Base-by-base conservation (phyloP, 2,113 vertebrate species). In the Ranitomeya imitator region DNA sequence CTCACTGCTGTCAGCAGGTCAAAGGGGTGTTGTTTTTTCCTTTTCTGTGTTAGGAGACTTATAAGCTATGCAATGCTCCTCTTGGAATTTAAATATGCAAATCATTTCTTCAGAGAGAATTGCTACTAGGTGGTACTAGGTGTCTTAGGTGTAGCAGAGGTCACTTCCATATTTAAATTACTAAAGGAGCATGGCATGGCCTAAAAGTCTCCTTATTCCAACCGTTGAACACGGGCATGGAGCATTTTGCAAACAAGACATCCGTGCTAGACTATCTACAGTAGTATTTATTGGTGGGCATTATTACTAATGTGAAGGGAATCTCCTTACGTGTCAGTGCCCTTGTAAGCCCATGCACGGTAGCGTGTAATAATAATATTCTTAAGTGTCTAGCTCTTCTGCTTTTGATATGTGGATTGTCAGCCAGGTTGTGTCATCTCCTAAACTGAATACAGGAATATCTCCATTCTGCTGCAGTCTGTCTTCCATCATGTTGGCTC, bases 401-500 rank as follows among this genome's bases (percentile, higher is more conserved):
- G 31, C 54, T 55, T 45, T n/a, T 74, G 83, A 76, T 57, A 59
- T 60, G 83, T 45, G 73, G 83, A 76, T 76, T 85, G 45, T 76
- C 83, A 74, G 83, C 83, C 55, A 76, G 83, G 18, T 51, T 67
- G 69, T 76, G 69, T 76, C 83, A 85, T 85, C 83, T 85, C 69
- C 69, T 59, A 85, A 76, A 76, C 54, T 85, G 67, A 85, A 85
- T 76, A 7, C 69, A 23, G 5, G 21, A 16, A 85, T 57, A 59
- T 76, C 54, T 76, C 69, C 67, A 57, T 74, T 55, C 67, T 74
- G 23, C 55, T 6, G 55, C 83, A 85, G 51, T 63, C 85, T 63
- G 76, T 10, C 74, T n/a, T 45, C 54, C 19, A 78, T 60, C 45
- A 52, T 84, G 45, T 69, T 71, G 51, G 45, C 82, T n/a, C 85